Percentiles rank a stretch among this genome's conserved stretches.
These are phyloP conservation scores for Mastomys natalensis DNA, from an alignment of 2,113 vertebrate species.

Conservation along the genomic window DNA sequence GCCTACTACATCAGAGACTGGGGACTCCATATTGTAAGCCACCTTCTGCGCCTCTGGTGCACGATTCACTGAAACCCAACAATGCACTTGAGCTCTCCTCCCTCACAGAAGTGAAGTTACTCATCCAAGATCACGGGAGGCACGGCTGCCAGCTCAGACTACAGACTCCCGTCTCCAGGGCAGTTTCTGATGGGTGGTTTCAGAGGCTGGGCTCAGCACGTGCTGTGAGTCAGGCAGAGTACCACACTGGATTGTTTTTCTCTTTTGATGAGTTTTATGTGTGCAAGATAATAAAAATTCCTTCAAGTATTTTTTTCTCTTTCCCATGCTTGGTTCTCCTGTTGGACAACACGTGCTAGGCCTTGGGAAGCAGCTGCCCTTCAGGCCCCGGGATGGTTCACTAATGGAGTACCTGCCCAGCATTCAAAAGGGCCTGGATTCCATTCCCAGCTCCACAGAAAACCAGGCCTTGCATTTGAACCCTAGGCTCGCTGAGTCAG, in stretches of 20 bases:
- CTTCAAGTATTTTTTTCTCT: neutral
- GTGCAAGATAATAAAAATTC: neutral
- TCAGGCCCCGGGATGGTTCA: neutral
- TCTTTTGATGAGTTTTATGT: neutral
- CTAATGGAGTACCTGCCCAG: neutral
- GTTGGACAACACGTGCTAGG: neutral
- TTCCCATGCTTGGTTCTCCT: accelerated
- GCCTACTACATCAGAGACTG: too few relatives aligned
- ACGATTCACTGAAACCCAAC: neutral
- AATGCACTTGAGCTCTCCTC: neutral
- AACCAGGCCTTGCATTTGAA: neutral
- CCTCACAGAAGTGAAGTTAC: neutral
- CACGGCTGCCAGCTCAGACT: neutral
- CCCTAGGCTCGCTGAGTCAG: neutral
- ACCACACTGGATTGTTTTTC: neutral
- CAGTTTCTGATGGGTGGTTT: neutral
- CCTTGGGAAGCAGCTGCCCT: neutral
- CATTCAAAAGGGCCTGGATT: neutral
- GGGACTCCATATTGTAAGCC: neutral
- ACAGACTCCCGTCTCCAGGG: neutral
- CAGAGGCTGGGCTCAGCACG: neutral
- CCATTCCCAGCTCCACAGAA: neutral
- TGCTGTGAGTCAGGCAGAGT: neutral
- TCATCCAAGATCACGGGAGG: neutral
- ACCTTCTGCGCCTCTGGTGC: neutral